These are phyloP conservation scores for Nipponacmea schrenckii DNA, from an alignment of 2,888 invertebrate genomes.

Conservation along the genomic window DNA sequence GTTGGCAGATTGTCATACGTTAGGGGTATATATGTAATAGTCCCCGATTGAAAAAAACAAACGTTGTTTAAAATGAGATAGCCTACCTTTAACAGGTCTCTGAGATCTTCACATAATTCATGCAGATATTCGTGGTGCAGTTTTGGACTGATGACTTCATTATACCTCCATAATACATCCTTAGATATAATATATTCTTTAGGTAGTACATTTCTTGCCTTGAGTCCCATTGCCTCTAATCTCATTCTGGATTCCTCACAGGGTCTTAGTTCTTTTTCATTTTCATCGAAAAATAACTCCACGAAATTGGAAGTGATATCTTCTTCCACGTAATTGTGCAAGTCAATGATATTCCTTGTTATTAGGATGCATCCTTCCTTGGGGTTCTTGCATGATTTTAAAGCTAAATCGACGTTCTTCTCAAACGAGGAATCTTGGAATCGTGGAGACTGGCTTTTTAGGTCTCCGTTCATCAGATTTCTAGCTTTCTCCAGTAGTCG, in stretches of 20 bases:
- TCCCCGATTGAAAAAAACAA: too few species aligned
- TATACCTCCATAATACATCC: conserved; percentile 62
- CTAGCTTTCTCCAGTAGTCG: neutral
- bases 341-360: conserved; percentile 60
- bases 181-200: conserved; percentile 44
- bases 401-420: conserved; percentile 49
- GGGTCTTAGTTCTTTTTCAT: conserved; percentile 40
- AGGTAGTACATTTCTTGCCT: conserved; percentile 40
- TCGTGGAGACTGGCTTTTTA: too few species aligned
- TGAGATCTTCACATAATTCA: conserved; percentile 46
- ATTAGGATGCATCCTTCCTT: conserved; percentile 49
- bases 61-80: too few species aligned
- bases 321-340: conserved; percentile 61
- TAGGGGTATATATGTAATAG: too few species aligned
- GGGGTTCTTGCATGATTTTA: conserved; percentile 44
- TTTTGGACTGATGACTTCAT: conserved; percentile 58
- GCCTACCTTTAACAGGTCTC: conserved; percentile 30
- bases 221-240: conserved; percentile 47
- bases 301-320: conserved; percentile 40
- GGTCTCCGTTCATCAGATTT: neutral
- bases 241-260: conserved; percentile 40
- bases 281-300: conserved; percentile 54
- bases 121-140: conserved; percentile 59
- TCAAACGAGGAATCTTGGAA: conserved; percentile 52
- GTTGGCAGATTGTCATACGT: too few species aligned